Evolutionary conservation across 1,140 invertebrate species (phyloP), one percentile per base, ranked within the genome.

Genomic region (Meloidogyne chitwoodi): DNA sequence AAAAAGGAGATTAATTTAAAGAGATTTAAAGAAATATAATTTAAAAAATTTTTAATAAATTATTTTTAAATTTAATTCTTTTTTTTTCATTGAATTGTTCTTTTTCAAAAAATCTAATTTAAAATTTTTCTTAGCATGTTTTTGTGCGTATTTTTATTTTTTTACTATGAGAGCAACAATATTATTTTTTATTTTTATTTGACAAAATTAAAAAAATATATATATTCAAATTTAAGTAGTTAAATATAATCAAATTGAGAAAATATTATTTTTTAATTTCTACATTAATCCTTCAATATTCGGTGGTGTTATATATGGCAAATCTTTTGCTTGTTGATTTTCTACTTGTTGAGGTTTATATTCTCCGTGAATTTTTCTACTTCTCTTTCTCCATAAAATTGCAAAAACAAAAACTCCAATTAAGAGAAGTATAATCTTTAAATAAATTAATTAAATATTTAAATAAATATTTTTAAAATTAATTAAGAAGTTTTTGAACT

Each of bases 271-370:
- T 22, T n/a, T 56, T 66, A 11, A 38, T 6, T 11, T 41, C 80
- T 67, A 81, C 48, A 81, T 81, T 19, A 81, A 82, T 44, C 84
- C 84, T 74, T 85, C 85, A 34, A 87, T 83, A 61, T 76, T 77
- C 29, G 86, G 85, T 29, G 84, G 84, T 34, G 76, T 74, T 31
- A 85, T 78, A 68, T 83, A 84, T 41, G 84, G 84, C 26, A 85
- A 77, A 34, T 87, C 77, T 74, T 86, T 85, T 3, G 86, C 84
- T 48, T 85, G 85, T 48, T 80, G 75, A 62, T 77, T 73, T 65
- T 85, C 84, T 72, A 87, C 84, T 22, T 79, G 79, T 74, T 85
- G 84, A 22, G 84, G 84, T 38, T 84, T 70, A 68, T 85, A 85
- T 64, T 85, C 84, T 3, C 84, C 84, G 56, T 85, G 71, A 24